These are phyloP conservation scores for Steatocranus sp. DNA, from an alignment of 2,797 vertebrate genomes.

Conservation along the genomic window DNA sequence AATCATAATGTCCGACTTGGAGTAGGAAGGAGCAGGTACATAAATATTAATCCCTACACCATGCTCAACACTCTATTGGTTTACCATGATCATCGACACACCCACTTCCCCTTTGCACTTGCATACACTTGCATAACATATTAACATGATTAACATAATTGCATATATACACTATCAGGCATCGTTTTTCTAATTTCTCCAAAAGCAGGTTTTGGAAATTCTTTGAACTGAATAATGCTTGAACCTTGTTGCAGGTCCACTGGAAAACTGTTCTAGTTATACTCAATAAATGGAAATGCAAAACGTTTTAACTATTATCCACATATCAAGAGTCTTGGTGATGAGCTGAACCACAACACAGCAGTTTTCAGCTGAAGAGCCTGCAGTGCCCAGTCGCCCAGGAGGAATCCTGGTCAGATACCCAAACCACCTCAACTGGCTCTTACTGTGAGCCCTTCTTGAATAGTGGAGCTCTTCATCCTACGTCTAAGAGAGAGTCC, in stretches of 20 bases:
- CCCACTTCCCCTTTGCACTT: neutral
- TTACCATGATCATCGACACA: neutral
- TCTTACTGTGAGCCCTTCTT: neutral
- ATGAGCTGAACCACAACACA: neutral
- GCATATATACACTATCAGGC: neutral
- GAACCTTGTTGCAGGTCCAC: neutral
- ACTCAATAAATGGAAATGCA: neutral
- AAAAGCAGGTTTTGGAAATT: neutral
- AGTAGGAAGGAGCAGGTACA: neutral
- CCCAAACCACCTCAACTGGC: neutral
- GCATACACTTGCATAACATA: too few species aligned
- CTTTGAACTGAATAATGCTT: neutral
- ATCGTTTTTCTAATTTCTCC: neutral
- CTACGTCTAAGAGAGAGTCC: neutral
- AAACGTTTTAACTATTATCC: neutral
- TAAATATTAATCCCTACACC: neutral
- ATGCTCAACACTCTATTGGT: neutral
- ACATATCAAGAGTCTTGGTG: neutral
- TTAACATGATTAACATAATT: neutral
- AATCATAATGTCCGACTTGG: neutral
- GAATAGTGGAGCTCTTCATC: neutral
- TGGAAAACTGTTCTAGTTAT: neutral
- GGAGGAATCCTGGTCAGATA: neutral
- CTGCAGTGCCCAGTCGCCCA: accelerated
- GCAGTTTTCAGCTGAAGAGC: neutral